Percentiles rank a stretch among this genome's conserved stretches.
These are phyloP conservation scores for Stenoptilia bipunctidactyla DNA, from an alignment of 2,888 invertebrate genomes.

Conservation along the genomic window DNA sequence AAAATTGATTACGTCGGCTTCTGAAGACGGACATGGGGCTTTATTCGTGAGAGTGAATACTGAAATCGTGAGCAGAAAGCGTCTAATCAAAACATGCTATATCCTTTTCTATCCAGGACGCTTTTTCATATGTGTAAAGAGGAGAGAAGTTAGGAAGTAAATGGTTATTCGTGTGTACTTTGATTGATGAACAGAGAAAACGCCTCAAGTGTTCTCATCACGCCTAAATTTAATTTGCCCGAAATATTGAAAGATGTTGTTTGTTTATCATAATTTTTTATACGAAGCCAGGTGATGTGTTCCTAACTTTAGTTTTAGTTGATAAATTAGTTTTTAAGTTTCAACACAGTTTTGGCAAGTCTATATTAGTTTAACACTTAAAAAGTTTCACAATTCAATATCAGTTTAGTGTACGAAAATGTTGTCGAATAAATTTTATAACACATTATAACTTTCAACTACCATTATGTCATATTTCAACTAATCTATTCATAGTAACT, in stretches of 20 bases:
- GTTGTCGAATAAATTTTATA: too few species aligned
- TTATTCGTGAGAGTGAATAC: conserved; percentile 48
- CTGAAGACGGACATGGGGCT: conserved; percentile 52
- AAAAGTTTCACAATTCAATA: too few species aligned
- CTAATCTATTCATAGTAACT: too few species aligned
- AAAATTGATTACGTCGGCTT: conserved; percentile 65
- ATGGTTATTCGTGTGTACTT: conserved; percentile 41
- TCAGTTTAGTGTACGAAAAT: too few species aligned
- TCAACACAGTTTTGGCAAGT: too few species aligned
- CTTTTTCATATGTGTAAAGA: conserved; percentile 23
- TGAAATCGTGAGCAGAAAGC: conserved; percentile 49
- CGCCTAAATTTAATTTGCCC: conserved; percentile 62
- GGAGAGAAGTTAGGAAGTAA: conserved; percentile 45
- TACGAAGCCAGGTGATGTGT: background rate
- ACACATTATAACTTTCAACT: too few species aligned
- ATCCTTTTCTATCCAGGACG: conserved; percentile 27
- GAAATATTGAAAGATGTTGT: too few species aligned
- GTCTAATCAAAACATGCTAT: conserved; percentile 37
- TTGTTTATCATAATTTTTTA: conserved; percentile 2
- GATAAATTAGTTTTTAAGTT: too few species aligned
- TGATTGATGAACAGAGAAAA: conserved; percentile 71
- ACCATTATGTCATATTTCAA: too few species aligned
- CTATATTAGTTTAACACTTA: too few species aligned
- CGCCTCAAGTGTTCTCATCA: conserved; percentile 65
- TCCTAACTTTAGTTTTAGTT: too few species aligned